Conservation (phyloP, 2,113 vertebrate genomes). For the Urocolius indicus region DNA sequence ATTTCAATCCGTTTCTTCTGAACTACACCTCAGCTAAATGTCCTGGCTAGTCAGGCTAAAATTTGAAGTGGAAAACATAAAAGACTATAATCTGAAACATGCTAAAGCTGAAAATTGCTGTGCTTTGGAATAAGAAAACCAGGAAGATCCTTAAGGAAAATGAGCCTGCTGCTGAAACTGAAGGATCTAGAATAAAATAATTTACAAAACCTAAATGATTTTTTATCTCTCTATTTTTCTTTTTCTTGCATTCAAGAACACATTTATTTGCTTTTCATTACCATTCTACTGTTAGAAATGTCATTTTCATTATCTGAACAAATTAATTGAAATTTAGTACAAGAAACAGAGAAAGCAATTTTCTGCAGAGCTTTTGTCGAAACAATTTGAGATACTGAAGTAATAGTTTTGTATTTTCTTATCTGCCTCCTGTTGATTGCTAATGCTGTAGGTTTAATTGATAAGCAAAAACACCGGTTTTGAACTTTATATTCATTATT, state of each 20-base stretch:
- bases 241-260: neutral
- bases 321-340: neutral
- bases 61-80: neutral
- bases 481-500: neutral
- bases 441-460: neutral
- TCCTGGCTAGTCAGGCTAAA: neutral
- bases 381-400: neutral
- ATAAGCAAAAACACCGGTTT: neutral
- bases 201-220: neutral
- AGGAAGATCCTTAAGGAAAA: neutral
- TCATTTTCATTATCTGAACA: constrained; percentile 15
- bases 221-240: neutral
- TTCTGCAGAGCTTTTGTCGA: neutral
- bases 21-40: neutral
- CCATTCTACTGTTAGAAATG: neutral
- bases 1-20: neutral
- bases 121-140: neutral
- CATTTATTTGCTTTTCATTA: neutral
- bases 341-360: neutral
- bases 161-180: neutral
- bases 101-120: neutral
- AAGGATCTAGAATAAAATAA: neutral
- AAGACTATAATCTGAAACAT: neutral
- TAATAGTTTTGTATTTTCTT: neutral
- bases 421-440: neutral